Base-by-base conservation (phyloP, 2,888 invertebrate genomes). In the Drosophila suboccidentalis region DNA sequence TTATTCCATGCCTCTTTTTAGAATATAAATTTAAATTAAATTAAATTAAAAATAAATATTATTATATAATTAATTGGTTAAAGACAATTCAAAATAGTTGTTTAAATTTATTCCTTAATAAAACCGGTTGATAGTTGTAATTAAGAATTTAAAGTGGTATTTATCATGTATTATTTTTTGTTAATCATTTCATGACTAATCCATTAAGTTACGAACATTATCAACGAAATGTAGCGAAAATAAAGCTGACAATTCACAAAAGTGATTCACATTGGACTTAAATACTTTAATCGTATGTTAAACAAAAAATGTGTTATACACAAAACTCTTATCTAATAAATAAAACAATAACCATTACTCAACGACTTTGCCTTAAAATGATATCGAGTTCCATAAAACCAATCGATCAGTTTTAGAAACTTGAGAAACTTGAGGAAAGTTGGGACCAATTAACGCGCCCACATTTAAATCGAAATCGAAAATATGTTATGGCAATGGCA, bases 231-330 rank as follows among this genome's bases (percentile, higher is more conserved):
- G 34, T 26, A 34, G n/a, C n/a, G 13, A 44, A 51, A 64, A 46
- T 61, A 32, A 36, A 44, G 29, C 17, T 36, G 19, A 53, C 43
- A 39, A 50, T 50, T 50, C 60, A 50, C 36, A 6, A 26, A 15
- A 38, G 22, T 75, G 76, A 79, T 17, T 79, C 80, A 76, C 47
- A 3, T 8, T 1, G 15, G 15, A 49, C 53, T 41, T 43, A 55
- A 61, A 67, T 55, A 62, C 43, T 58, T 68, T 78, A 75, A 75
- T 75, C 75, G 62, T 57, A 49, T 61, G 57, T 75, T 41, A 38
- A 75, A 66, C 50, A 72, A 58, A 26, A 26, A 26, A 15, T 34
- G 22, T 51, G 5, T 47, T 39, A 3, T 46, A 9, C 9, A 39
- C 60, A n/a, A 10, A 29, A 29, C 29, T 61, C 80, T 76, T 76